Base-by-base conservation (phyloP, 2,888 invertebrate genomes). In the Ormyrus thymus region DNA sequence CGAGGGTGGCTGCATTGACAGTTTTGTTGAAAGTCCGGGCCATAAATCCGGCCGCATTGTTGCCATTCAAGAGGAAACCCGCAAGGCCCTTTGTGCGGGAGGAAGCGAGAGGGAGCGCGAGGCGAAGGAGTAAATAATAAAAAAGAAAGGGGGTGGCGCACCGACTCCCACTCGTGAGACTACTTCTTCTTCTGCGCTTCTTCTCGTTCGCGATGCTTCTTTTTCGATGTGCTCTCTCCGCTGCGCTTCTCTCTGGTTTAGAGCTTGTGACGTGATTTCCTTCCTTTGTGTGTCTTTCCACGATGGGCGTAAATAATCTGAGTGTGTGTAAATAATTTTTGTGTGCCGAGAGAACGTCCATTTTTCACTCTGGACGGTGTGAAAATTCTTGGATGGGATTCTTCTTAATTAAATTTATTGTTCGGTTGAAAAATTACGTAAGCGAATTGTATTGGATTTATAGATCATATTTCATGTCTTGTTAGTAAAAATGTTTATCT, bases 51-150 rank as follows among this genome's bases (percentile, higher is more conserved):
- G 81, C 82, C 83, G 85, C 64, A 89, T 89, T 89, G 89, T 89
- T 84, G 85, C 86, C 88, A 87, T 88, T 89, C 89, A 89, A 88
- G 89, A 89, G 88, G 87, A 89, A 89, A 89, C 89, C 90, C 89
- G 88, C 89, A 89, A 89, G 84, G 87, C 89, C 29, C 84, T 86
- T 89, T 89, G 89, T 89, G 88, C 87, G 55, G 7, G 55, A 55
- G 29, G 29, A 87, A 87, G 86, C 85, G 65, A 13, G 64, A 15
- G 66, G 29, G 51, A 43, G 56, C 72, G 73, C 15, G n/a, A 51
- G n/a, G 11, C 56, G 13, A 10, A 58, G 50, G 62, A 64, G 78
- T 69, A 74, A 69, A 74, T 69, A 78, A 77, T 72, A 53, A 61
- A 70, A 11, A 70, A 62, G 10, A 53, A 53, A 51, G 10, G n/a